A percentile compares a stretch with the other conserved stretches of the same genome.
phyloP scores from a whole-genome alignment of 2,797 vertebrate species.

The Spinus pinus region DNA sequence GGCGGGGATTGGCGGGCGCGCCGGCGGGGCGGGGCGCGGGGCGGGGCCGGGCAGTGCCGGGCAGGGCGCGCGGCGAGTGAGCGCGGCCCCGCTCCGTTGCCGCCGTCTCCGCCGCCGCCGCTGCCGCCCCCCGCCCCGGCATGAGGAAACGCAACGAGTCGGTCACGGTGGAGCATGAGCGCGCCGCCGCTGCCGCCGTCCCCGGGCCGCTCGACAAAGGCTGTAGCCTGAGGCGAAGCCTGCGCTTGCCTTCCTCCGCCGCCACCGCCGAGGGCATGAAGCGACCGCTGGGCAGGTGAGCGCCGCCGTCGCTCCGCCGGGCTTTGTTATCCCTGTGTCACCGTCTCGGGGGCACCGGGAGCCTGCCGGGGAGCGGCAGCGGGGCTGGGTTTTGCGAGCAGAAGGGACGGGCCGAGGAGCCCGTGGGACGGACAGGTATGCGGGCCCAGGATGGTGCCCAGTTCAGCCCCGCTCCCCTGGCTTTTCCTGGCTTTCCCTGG shows the following conservation, averaged over 20 bases:
- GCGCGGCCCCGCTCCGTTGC: neutral
- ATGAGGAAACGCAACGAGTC: conserved; percentile 62
- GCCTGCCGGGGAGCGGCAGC: neutral
- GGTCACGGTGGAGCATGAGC: conserved; percentile 54
- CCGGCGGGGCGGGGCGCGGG: neutral
- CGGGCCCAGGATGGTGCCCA: neutral
- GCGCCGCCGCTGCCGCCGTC: neutral
- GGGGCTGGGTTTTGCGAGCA: neutral
- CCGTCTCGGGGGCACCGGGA: neutral
- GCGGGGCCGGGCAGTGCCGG: neutral
- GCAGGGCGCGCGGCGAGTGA: neutral
- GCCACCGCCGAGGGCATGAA: neutral
- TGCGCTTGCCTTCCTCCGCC: conserved; percentile 41
- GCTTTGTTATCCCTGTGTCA: neutral
- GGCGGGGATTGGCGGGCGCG: neutral
- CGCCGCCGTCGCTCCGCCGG: neutral
- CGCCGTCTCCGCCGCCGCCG: neutral
- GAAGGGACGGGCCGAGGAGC: neutral
- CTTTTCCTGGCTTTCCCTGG: neutral
- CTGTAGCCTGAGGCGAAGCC: conserved; percentile 66
- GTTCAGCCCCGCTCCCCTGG: neutral
- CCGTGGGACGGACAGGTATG: rapidly evolving
- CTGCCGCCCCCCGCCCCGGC: neutral
- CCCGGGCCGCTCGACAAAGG: conserved; percentile 67
- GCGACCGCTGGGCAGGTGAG: conserved; percentile 18